Evolutionary conservation across 1,140 invertebrate species (phyloP).

Genomic region (Batillaria attramentaria): DNA sequence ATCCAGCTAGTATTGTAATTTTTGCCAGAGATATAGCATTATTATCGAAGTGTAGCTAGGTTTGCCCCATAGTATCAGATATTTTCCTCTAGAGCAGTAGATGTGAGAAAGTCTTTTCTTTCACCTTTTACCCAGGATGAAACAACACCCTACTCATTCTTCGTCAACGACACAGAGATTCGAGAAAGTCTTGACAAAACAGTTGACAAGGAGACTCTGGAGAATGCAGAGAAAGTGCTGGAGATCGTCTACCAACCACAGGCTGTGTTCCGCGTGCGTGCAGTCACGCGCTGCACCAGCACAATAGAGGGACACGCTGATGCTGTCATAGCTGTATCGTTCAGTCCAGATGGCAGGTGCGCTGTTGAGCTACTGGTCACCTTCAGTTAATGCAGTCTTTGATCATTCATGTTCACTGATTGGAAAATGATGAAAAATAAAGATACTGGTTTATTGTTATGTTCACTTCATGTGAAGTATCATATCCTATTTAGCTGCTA

Average conservation of each 20-base stretch:
- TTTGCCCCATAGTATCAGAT: neutral
- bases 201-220: constrained; percentile 76
- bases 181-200: constrained; percentile 81
- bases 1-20: no score
- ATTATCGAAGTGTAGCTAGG: no score
- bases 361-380: neutral
- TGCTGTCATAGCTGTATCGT: constrained; percentile 92
- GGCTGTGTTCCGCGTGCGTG: constrained; percentile 86
- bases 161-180: constrained; percentile 89
- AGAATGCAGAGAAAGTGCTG: constrained; percentile 77
- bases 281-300: constrained; percentile 76
- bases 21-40: neutral
- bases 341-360: constrained; percentile 90
- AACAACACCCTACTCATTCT: constrained; percentile 86
- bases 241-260: constrained; percentile 97
- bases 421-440: no score
- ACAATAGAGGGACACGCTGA: constrained; percentile 95
- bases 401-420: no score
- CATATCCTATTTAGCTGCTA: no score
- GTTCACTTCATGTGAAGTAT: no score
- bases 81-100: neutral
- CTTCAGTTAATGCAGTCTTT: no score
- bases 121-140: constrained; percentile 65
- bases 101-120: neutral
- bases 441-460: no score